A percentile compares a stretch with the other conserved stretches of the same genome.
These are phyloP conservation scores for Andrena marginata DNA, from an alignment of 2,888 invertebrate genomes.

Conservation along the genomic window DNA sequence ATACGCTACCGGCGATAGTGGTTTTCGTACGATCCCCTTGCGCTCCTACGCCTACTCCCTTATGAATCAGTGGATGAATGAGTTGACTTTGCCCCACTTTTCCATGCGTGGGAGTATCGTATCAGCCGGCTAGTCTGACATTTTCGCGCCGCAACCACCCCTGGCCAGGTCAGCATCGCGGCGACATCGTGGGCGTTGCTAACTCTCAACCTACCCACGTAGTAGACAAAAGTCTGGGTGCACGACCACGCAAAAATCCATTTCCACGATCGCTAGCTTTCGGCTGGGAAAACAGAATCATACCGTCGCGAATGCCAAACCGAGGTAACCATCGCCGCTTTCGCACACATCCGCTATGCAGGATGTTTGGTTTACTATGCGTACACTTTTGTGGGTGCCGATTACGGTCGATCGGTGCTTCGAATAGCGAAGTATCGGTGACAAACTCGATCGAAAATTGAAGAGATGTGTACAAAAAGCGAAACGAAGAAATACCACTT, in stretches of 20 bases:
- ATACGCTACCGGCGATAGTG: not conserved
- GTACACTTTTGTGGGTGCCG: slow-evolving; percentile 7
- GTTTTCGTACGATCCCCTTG: slow-evolving; percentile 35
- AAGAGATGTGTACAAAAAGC: not conserved
- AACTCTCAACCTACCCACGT: slow-evolving; percentile 73
- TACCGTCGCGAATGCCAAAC: slow-evolving; percentile 48
- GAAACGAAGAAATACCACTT: not conserved
- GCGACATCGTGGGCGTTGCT: slow-evolving; percentile 81
- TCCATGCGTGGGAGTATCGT: slow-evolving; percentile 77
- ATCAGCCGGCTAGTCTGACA: slow-evolving; percentile 76
- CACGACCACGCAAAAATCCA: slow-evolving; percentile 80
- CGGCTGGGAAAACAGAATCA: slow-evolving; percentile 73
- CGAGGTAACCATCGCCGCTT: slow-evolving; percentile 35
- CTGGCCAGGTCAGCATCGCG: slow-evolving; percentile 67
- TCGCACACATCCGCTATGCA: not conserved
- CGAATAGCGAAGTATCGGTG: not conserved
- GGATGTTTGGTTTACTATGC: not conserved
- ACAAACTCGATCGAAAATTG: not conserved
- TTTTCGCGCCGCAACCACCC: slow-evolving; percentile 75
- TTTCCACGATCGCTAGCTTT: slow-evolving; percentile 70
- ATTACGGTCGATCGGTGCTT: slow-evolving; percentile 35
- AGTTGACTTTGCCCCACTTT: slow-evolving; percentile 82
- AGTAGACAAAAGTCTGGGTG: slow-evolving; percentile 68
- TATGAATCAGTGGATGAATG: slow-evolving; percentile 79
- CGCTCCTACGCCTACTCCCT: slow-evolving; percentile 66